Evolutionary conservation across 2,888 invertebrate species (phyloP).

Genomic region (Brachylomia viminalis): DNA sequence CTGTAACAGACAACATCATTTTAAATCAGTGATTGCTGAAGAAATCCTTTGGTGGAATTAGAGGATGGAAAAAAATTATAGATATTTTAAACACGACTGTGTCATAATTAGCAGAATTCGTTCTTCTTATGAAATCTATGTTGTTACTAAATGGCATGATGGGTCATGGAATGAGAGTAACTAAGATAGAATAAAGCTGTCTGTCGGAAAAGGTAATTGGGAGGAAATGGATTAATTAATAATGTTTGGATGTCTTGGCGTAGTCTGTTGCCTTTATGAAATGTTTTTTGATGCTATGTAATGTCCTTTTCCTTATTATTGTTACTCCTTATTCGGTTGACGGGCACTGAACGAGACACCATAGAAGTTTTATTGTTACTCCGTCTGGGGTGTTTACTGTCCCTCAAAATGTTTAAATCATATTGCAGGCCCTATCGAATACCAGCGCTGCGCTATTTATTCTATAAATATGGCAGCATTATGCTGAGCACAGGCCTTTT

Average conservation of each 20-base stretch:
- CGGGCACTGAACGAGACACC: no score
- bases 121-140: neutral
- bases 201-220: conserved; percentile 14
- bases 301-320: neutral
- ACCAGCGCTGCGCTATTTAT: no score
- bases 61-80: neutral
- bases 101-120: neutral
- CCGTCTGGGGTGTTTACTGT: neutral
- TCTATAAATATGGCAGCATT: no score
- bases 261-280: conserved; percentile 20
- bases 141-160: neutral
- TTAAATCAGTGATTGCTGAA: neutral
- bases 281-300: conserved; percentile 3
- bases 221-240: conserved; percentile 21
- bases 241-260: conserved; percentile 14
- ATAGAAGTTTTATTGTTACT: neutral
- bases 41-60: neutral
- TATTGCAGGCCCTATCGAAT: no score
- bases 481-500: no score
- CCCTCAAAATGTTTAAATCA: neutral
- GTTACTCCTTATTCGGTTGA: neutral
- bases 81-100: neutral
- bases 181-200: neutral
- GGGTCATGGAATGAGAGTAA: neutral
- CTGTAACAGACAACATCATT: conserved; percentile 74